Evolutionary conservation across 2,888 invertebrate genomes (phyloP).

Genomic region (Chymomyza amoena): DNA sequence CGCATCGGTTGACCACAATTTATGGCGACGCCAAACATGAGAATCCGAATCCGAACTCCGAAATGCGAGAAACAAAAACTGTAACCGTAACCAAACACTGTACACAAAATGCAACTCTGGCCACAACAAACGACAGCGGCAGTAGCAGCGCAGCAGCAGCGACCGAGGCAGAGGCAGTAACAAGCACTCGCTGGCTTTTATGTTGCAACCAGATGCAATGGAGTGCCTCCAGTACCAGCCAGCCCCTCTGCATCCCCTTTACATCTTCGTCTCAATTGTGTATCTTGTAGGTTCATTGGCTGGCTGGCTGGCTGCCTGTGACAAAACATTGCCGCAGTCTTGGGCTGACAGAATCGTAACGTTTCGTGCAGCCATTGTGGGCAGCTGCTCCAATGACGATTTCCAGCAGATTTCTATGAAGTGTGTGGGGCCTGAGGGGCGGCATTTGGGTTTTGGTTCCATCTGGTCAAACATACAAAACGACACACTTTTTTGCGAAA

Average conservation of each 20-base stretch:
- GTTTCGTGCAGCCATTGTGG: slow-evolving; percentile 23
- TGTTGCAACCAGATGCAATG: slow-evolving; percentile 51
- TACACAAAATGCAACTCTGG: slow-evolving; percentile 38
- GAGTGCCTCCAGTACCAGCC: neutral
- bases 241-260: neutral
- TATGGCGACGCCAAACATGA: slow-evolving; percentile 67
- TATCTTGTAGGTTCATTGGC: slow-evolving; percentile 44
- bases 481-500: slow-evolving; percentile 55
- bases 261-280: slow-evolving; percentile 43
- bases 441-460: slow-evolving; percentile 51
- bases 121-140: slow-evolving; percentile 19
- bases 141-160: slow-evolving; percentile 28
- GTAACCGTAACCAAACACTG: slow-evolving; percentile 31
- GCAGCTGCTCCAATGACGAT: neutral
- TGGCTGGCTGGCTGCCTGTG: slow-evolving; percentile 21
- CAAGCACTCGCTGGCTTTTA: slow-evolving; percentile 50
- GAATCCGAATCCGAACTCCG: slow-evolving; percentile 68
- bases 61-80: slow-evolving; percentile 54
- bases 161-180: slow-evolving; percentile 39
- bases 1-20: slow-evolving; percentile 72
- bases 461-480: slow-evolving; percentile 66
- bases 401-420: neutral
- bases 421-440: slow-evolving; percentile 44
- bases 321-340: neutral
- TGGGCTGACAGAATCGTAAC: slow-evolving; percentile 64